Evolutionary conservation across 1,140 invertebrate species (phyloP).

Genomic region (Musca vetustissima): DNA sequence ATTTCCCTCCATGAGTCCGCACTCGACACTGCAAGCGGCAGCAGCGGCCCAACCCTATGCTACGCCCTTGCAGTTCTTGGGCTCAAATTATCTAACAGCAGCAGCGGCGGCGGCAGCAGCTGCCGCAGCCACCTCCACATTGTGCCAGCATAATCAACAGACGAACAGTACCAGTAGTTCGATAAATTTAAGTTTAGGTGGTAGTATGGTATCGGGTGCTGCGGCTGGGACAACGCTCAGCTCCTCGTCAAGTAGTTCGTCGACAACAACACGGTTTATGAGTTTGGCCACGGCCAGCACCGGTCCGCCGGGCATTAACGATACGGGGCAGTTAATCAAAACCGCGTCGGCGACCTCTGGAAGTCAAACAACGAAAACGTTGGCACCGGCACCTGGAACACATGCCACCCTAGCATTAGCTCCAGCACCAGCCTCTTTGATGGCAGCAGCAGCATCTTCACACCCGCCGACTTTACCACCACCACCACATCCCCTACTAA

Average conservation of each 20-base stretch:
- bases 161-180: conserved; percentile 43
- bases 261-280: conserved; percentile 41
- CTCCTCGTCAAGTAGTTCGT: conserved; percentile 37
- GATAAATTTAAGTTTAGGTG: conserved; percentile 44
- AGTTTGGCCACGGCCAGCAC: conserved; percentile 34
- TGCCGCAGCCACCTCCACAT: conserved; percentile 53
- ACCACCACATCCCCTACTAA: conserved; percentile 37
- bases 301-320: background rate
- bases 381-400: conserved; percentile 25
- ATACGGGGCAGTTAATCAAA: background rate
- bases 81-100: conserved; percentile 55
- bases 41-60: conserved; percentile 62
- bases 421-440: background rate
- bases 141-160: conserved; percentile 48
- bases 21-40: conserved; percentile 49
- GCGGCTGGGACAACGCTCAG: conserved; percentile 34
- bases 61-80: conserved; percentile 59
- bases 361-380: conserved; percentile 18
- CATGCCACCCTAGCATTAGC: conserved; percentile 28
- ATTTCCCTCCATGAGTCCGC: conserved; percentile 50
- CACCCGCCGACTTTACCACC: conserved; percentile 5
- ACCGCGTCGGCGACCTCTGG: too few relatives aligned
- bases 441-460: background rate
- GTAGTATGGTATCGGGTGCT: conserved; percentile 29
- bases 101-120: conserved; percentile 56